Conservation (phyloP, 2,113 vertebrate genomes). For the Papio anubis region DNA sequence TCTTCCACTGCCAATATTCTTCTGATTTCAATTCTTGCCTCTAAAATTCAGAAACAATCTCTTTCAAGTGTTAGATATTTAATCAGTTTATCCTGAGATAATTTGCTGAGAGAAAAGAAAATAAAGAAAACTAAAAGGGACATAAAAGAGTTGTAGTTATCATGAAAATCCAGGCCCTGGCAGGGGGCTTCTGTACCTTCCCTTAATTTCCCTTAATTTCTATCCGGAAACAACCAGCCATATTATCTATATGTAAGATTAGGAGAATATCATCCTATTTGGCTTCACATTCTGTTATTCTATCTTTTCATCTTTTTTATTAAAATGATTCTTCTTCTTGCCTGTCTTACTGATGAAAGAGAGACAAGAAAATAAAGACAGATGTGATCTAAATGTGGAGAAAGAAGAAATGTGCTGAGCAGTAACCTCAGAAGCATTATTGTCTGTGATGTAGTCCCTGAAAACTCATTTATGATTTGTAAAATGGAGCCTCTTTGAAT, state of each 20-base stretch:
- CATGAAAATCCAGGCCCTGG: not conserved
- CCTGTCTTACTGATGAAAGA: not conserved
- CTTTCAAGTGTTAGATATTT: not conserved
- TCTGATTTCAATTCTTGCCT: not conserved
- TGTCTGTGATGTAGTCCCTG: not conserved
- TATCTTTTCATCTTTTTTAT: not conserved
- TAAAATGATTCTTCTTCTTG: not conserved
- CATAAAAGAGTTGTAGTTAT: not conserved
- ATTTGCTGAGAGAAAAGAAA: not conserved
- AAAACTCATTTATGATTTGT: not conserved
- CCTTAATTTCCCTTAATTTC: not conserved
- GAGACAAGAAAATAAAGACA: not conserved
- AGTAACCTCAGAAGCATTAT: not conserved
- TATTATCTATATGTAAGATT: not conserved
- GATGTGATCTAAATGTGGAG: not conserved
- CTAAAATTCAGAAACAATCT: not conserved
- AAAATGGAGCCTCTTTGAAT: not conserved
- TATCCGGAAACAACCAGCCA: not conserved
- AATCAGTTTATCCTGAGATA: not conserved
- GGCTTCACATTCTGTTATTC: not conserved
- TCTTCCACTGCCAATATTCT: not conserved
- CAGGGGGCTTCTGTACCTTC: not conserved
- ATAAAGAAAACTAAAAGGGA: not conserved
- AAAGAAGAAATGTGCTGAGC: not conserved
- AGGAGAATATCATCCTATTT: not conserved